phyloP scores from a whole-genome alignment of 2,888 invertebrate genomes.

The Tenthredo amoena region DNA sequence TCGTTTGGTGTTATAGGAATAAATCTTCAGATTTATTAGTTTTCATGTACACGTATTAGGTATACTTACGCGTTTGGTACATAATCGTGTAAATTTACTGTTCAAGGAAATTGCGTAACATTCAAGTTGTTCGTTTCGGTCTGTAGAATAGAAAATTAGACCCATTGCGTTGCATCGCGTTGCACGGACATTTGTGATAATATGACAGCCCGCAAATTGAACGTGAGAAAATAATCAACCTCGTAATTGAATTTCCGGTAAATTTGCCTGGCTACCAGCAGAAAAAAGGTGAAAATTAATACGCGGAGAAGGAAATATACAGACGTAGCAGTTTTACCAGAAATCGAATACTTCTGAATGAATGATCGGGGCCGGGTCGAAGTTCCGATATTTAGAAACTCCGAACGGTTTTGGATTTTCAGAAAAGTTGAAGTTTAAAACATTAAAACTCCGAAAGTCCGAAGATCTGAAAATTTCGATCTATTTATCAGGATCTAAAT shows the following conservation, averaged over 20 bases:
- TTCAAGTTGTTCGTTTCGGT: constrained; percentile 10
- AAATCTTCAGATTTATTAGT: not conserved
- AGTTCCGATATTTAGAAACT: too few relatives aligned
- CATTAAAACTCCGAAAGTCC: too few relatives aligned
- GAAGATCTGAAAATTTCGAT: too few relatives aligned
- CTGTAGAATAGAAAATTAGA: not conserved
- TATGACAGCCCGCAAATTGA: constrained; percentile 19
- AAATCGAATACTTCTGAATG: not conserved
- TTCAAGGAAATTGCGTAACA: not conserved
- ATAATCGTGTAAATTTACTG: not conserved
- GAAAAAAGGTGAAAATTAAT: not conserved
- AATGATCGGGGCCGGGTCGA: too few relatives aligned
- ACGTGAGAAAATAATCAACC: constrained; percentile 1
- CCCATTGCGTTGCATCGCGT: not conserved
- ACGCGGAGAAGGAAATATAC: not conserved
- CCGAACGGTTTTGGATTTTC: too few relatives aligned
- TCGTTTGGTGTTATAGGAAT: not conserved
- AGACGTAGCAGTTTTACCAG: not conserved
- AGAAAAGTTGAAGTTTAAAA: too few relatives aligned
- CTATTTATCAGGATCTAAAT: too few relatives aligned
- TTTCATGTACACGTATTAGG: not conserved
- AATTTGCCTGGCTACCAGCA: not conserved
- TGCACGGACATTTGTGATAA: constrained; percentile 14
- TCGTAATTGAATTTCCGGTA: constrained; percentile 27
- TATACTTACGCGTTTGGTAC: not conserved